These are phyloP conservation scores for Mus minutoides DNA, from an alignment of 2,797 vertebrate genomes.

Conservation along the genomic window DNA sequence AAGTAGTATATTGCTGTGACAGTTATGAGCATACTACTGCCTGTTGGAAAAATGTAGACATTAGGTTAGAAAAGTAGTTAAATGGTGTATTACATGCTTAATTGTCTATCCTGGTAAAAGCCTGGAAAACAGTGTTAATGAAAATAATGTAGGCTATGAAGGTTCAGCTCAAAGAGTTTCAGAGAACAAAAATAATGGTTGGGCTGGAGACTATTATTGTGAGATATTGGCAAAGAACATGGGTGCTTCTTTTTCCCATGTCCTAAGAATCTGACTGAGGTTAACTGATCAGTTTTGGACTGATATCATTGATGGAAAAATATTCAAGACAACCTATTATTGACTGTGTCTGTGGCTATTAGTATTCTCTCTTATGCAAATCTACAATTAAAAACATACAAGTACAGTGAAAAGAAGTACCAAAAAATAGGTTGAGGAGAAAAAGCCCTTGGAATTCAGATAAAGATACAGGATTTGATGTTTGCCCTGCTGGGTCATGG, in stretches of 20 bases:
- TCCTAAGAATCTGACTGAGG: background rate
- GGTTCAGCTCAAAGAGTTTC: background rate
- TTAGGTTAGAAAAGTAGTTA: too few species aligned
- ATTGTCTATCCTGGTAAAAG: too few species aligned
- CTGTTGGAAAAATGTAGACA: background rate
- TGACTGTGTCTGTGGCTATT: background rate
- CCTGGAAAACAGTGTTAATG: background rate
- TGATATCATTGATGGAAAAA: background rate
- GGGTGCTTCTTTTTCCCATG: background rate
- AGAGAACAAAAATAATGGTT: background rate
- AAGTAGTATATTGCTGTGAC: background rate
- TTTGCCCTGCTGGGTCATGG: background rate
- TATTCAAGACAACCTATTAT: background rate
- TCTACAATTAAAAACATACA: background rate
- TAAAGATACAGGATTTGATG: background rate
- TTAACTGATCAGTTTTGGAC: background rate
- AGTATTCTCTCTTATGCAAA: background rate
- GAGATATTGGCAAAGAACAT: background rate
- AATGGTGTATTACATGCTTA: too few species aligned
- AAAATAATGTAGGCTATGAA: background rate
- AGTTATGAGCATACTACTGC: background rate
- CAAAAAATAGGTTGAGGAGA: background rate
- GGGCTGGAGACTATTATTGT: background rate
- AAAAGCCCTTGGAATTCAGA: background rate
- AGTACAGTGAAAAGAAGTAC: background rate